Evolutionary conservation across 2,888 invertebrate genomes (phyloP), one percentile per base, ranked within the genome.

Genomic region (Phorcus lineatus): DNA sequence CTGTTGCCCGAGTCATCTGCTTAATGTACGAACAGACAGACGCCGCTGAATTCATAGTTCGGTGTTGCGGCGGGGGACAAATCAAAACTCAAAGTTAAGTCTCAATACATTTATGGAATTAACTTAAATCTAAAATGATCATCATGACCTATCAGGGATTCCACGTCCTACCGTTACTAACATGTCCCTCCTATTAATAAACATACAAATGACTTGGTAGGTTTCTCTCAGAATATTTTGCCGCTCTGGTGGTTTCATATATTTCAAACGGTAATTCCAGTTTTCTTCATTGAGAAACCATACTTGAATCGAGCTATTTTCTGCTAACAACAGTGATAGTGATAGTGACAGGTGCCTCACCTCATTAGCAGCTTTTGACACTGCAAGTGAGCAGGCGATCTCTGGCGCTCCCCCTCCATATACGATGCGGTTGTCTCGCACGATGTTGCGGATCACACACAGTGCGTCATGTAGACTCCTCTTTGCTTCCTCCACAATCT

Each of bases 351-450:
- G 19, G 22, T 31, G 16, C n/a, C 53, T 28, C 79, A 94, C 93
- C 90, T 93, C 92, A 78, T 99, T 97, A 0, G 99, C 98, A 85
- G 97, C 96, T 81, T 96, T 95, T 6, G 96, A 96, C 36, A 99
- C 98, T 0, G 97, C 97, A 85, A 99, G 93, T 28, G 98, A 96
- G 92, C 99, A 99, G 16, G 98, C 96, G 53, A 99, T 96, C 94
- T 99, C 99, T 0, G 98, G 96, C 0, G 99, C 98, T 22, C 99
- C 99, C 67, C 99, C 99, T 57, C 99, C 99, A 94, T 98, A 99
- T 17, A 99, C 98, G 85, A 99, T 96, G 82, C 95, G 94, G 85
- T 95, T 94, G 89, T 96, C 96, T 74, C 95, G 94, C 4, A 96
- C 95, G 81, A 96, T 93, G 89, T 96, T 96, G 80, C 96, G 94